phyloP scores from a whole-genome alignment of 2,797 vertebrate genomes.

The Petrocephalus schoutedeni region DNA sequence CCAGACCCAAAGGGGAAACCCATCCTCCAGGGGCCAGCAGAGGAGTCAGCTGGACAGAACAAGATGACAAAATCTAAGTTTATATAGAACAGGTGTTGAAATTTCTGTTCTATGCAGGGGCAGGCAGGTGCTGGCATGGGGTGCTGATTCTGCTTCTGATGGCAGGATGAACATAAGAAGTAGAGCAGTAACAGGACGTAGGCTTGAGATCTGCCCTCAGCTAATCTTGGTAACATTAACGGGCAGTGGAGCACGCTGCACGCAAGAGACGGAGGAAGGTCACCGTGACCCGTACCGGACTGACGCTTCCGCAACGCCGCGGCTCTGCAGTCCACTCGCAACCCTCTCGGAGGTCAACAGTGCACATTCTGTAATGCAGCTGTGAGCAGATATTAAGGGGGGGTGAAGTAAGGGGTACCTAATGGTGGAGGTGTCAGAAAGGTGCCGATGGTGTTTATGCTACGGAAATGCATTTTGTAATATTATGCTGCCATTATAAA shows the following conservation, averaged over 20 bases:
- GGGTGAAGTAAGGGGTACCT: background rate
- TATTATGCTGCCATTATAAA: background rate
- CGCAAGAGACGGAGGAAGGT: background rate
- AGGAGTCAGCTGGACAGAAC: no score
- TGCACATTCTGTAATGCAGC: background rate
- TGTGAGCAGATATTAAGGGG: background rate
- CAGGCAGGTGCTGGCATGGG: no score
- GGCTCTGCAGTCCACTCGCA: background rate
- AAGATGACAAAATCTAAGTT: no score
- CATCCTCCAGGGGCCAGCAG: no score
- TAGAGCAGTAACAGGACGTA: background rate
- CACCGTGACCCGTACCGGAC: background rate
- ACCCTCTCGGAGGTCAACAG: background rate
- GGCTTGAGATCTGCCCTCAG: background rate
- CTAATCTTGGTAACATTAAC: background rate
- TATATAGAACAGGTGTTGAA: no score
- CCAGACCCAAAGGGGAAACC: no score
- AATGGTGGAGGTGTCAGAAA: background rate
- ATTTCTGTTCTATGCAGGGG: no score
- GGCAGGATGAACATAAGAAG: background rate
- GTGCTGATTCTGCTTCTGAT: no score
- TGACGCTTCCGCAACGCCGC: background rate
- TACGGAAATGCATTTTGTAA: background rate
- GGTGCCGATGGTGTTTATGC: background rate
- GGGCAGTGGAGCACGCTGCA: background rate